A percentile compares a stretch with the other conserved stretches of the same genome.
Evolutionary conservation across 2,888 invertebrate genomes (phyloP).

Genomic region (Achlya flavicornis): DNA sequence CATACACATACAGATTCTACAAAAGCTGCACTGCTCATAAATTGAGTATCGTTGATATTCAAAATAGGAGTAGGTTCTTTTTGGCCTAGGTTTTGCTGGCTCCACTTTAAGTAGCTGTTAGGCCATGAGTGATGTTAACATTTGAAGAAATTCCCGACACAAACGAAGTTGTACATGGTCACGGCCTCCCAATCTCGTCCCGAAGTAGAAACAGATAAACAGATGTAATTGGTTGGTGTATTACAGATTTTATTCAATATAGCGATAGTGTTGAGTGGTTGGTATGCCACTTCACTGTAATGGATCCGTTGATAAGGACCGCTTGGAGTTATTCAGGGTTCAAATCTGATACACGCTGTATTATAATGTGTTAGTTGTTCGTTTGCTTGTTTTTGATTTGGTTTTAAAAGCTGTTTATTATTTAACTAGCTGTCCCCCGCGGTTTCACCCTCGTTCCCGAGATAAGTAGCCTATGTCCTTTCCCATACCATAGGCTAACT

Average conservation of each 20-base stretch:
- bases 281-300: conserved; percentile 29
- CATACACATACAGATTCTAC: too few relatives aligned
- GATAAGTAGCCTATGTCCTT: too few relatives aligned
- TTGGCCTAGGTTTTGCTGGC: too few relatives aligned
- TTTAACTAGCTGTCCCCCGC: too few relatives aligned
- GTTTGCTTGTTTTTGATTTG: not conserved
- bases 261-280: conserved; percentile 17
- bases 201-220: conserved; percentile 37
- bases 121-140: too few relatives aligned
- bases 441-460: too few relatives aligned
- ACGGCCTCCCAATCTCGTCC: conserved; percentile 18
- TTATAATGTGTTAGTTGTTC: conserved; percentile 9
- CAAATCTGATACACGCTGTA: conserved; percentile 32
- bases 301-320: conserved; percentile 38
- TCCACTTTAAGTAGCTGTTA: too few relatives aligned
- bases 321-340: conserved; percentile 40
- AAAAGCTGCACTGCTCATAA: too few relatives aligned
- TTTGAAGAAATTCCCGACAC: not conserved
- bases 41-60: too few relatives aligned
- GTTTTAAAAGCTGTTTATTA: too few relatives aligned
- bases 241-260: conserved; percentile 47
- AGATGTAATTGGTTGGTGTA: conserved; percentile 43
- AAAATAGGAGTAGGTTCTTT: too few relatives aligned
- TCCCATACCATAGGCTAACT: too few relatives aligned
- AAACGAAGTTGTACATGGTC: conserved; percentile 1